phyloP scores from a whole-genome alignment of 1,140 invertebrate species.

The Cephus cinctus region DNA sequence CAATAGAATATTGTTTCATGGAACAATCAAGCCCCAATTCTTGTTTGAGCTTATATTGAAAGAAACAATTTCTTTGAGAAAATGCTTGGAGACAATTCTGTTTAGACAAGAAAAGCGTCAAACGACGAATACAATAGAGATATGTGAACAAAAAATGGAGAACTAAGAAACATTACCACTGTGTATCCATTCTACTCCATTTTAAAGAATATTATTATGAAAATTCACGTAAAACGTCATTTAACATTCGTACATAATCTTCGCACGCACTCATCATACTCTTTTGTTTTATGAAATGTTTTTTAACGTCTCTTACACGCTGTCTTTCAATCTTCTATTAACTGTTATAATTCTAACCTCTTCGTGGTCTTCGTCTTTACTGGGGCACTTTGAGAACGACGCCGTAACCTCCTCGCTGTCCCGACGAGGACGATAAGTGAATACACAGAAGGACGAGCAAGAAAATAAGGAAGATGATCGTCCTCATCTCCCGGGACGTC shows the following conservation, averaged over 20 bases:
- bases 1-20: too few species aligned
- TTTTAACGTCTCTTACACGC: slow-evolving; percentile 11
- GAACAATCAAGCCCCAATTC: too few species aligned
- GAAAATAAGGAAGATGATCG: neutral
- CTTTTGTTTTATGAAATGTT: slow-evolving; percentile 16
- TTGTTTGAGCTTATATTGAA: too few species aligned
- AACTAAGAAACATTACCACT: neutral
- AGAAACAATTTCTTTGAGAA: too few species aligned
- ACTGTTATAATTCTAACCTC: slow-evolving; percentile 1
- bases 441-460: neutral
- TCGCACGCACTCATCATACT: neutral
- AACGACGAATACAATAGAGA: too few species aligned
- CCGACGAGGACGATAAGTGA: neutral
- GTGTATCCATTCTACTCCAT: neutral
- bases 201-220: slow-evolving; percentile 1
- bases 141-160: too few species aligned
- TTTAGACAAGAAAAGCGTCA: too few species aligned
- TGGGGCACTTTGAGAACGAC: slow-evolving; percentile 9
- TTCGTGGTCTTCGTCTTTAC: slow-evolving; percentile 6
- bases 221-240: slow-evolving; percentile 5
- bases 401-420: neutral
- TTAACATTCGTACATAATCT: slow-evolving; percentile 6
- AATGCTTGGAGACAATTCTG: too few species aligned
- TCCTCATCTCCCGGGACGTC: slow-evolving; percentile 1
- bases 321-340: slow-evolving; percentile 1